Evolutionary conservation across 2,888 invertebrate genomes (phyloP), one percentile per base, ranked within the genome.

Genomic region (Coelinius sp.): DNA sequence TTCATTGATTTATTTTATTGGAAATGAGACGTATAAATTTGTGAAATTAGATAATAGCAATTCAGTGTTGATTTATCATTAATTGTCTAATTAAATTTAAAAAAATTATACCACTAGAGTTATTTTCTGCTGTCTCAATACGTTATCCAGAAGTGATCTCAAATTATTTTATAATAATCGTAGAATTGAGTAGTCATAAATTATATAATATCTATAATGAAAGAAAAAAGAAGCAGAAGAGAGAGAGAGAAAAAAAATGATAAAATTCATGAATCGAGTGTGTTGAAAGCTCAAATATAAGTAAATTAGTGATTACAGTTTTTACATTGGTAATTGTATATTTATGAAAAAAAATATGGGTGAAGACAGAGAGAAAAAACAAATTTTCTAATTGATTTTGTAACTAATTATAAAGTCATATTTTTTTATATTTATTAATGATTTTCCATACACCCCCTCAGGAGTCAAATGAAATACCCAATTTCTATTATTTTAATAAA

Each of bases 111-210:
- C 7, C 14, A 59, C 31, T 31, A 31, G 71, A 68, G 74, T 59
- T 49, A 17, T 49, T 73, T 69, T 68, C 67, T 75, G 73, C 69
- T 68, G 73, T 74, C 20, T 68, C 73, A 70, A 73, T 75, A 70
- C 73, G 71, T 74, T n/a, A 72, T 73, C 68, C 65, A 49, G 52
- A 72, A 64, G 74, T 76, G 79, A 80, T 81, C 80, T 79, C 79
- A 77, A 77, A 75, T 78, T 78, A 59, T 59, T 59, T 59, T 59
- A 59, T 20, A 35, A 65, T 76, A 75, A 67, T 67, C 64, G 67
- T 75, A 75, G 53, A 24, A 46, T 68, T 71, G 66, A 71, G 63
- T 73, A 71, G 24, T 71, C 66, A 69, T 64, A 64, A 67, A 56
- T 65, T 68, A 63, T 49, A 70, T 8, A 10, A 71, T 27, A 44